Evolutionary conservation across 30 jellyfish, hydroid and myxozoan genomes (phyloP).

Genomic region (Nemopilema nomurai): DNA sequence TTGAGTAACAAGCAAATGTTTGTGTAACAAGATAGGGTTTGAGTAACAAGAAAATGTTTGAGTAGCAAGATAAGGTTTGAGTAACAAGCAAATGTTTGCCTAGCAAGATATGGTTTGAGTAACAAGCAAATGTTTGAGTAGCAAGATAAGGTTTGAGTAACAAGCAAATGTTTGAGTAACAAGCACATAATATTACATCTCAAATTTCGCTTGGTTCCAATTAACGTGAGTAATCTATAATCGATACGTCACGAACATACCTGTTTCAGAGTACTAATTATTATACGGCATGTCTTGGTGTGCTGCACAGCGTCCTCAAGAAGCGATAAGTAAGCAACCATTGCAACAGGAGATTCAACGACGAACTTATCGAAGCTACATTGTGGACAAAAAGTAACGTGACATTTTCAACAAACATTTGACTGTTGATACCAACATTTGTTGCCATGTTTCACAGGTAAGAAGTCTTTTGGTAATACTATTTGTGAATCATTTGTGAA

Average conservation of each 20-base stretch:
- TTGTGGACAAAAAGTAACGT: not conserved
- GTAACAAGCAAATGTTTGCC: not conserved
- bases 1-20: not conserved
- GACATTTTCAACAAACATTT: not conserved
- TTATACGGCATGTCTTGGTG: constrained; percentile 69
- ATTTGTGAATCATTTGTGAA: no score
- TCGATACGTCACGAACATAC: constrained; percentile 10
- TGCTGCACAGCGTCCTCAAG: constrained; percentile 81
- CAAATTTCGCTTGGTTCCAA: not conserved
- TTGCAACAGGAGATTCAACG: constrained; percentile 69
- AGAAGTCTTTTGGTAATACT: not conserved
- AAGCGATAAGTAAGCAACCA: constrained; percentile 85
- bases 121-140: not conserved
- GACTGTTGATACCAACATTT: not conserved
- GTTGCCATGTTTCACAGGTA: no score
- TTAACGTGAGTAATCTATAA: not conserved
- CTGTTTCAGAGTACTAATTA: constrained; percentile 62
- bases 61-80: not conserved
- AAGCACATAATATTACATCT: not conserved
- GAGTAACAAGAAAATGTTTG: no score
- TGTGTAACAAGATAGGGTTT: not conserved
- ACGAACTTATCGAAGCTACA: constrained; percentile 20
- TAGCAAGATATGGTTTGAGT: not conserved
- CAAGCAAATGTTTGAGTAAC: not conserved
- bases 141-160: not conserved